These are phyloP conservation scores for Cephus spinipes DNA, from an alignment of 2,888 invertebrate genomes.

Conservation along the genomic window DNA sequence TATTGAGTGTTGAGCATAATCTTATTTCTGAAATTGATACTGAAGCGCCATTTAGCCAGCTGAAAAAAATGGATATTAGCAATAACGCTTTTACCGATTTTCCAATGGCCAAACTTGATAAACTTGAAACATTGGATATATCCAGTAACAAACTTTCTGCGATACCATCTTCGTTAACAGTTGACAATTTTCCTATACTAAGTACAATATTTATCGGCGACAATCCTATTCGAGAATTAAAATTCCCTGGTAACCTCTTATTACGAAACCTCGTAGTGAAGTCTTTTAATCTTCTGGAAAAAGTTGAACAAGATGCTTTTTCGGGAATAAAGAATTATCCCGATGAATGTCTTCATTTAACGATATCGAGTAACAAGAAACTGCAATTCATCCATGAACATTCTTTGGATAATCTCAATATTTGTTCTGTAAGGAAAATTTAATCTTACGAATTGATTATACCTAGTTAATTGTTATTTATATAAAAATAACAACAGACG, in stretches of 20 bases:
- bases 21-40: conserved; percentile 33
- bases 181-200: conserved; percentile 67
- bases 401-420: conserved; percentile 63
- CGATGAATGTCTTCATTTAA: conserved; percentile 68
- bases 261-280: conserved; percentile 66
- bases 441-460: conserved; percentile 5
- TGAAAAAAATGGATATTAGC: conserved; percentile 49
- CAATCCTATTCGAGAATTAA: conserved; percentile 69
- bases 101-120: conserved; percentile 65
- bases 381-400: conserved; percentile 62
- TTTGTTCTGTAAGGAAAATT: conserved; percentile 69
- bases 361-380: conserved; percentile 67
- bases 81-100: conserved; percentile 64
- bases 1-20: conserved; percentile 48
- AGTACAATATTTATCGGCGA: conserved; percentile 69
- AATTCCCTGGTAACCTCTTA: conserved; percentile 68
- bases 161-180: conserved; percentile 67
- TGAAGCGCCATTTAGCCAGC: conserved; percentile 23
- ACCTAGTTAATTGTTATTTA: not conserved
- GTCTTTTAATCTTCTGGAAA: conserved; percentile 38
- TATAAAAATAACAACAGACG: not conserved
- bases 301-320: conserved; percentile 66
- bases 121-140: conserved; percentile 68
- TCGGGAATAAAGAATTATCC: not conserved
- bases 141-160: conserved; percentile 68